Evolutionary conservation across 2,888 invertebrate species (phyloP), one percentile per base, ranked within the genome.

Genomic region (Tipula confusa): DNA sequence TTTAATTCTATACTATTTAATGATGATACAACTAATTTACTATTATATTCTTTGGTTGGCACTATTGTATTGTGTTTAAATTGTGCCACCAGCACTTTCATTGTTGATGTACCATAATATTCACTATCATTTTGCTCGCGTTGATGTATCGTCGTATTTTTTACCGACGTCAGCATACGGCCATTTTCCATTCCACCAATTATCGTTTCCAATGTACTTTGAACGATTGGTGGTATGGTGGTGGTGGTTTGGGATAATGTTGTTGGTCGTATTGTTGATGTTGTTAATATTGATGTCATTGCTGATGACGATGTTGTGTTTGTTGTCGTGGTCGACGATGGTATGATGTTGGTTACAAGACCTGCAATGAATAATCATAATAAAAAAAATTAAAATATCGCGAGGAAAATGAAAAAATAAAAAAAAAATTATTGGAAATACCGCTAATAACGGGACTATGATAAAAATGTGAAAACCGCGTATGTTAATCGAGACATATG

Each of bases 1-100:
- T 80, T 80, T 80, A 80, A 80, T 31, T 80, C 80, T 80, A 80
- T 80, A 80, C 80, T 80, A 80, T 29, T 80, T 80, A 29, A n/a
- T 29, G 29, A 29, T 80, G 29, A 29, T 31, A 6, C 29, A 29
- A 80, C 29, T 80, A 80, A 80, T 29, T 80, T 80, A 80, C 29
- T 80, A 29, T 79, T 79, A 80, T 80, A 80, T 24, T 64, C 64
- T 64, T 64, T 64, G 64, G 64, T 64, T 24, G 64, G 64, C 64
- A 64, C 64, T 64, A 64, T 64, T 64, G 64, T 64, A 64, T 64
- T 24, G 24, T n/a, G n/a, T n/a, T 64, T 64, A 24, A 64, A 64
- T 64, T 64, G 18, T 1, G 64, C 18, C 24, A 64, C 64, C 64
- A 24, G 64, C 24, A 64, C 64, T n/a, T n/a, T n/a, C n/a, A 15